These are phyloP conservation scores for Recurvirostra avosetta DNA, from an alignment of 2,113 vertebrate species.

Conservation along the genomic window DNA sequence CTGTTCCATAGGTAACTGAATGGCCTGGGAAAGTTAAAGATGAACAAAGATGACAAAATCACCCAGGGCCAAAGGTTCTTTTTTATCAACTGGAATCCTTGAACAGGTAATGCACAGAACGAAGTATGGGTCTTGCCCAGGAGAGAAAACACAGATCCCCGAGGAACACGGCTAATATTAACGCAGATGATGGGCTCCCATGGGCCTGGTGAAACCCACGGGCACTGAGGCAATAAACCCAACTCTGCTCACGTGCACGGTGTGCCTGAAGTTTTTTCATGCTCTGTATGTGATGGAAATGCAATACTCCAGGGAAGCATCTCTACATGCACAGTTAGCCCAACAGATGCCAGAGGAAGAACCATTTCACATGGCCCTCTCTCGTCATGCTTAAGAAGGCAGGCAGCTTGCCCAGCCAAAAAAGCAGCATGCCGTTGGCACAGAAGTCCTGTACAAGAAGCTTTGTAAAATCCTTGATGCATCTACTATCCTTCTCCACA, in stretches of 20 bases:
- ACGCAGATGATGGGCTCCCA: background rate
- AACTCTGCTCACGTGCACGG: background rate
- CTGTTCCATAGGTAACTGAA: background rate
- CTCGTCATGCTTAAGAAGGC: background rate
- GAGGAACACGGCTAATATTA: background rate
- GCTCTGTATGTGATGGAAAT: background rate
- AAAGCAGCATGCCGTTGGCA: background rate
- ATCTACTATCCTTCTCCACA: background rate
- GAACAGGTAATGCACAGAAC: background rate
- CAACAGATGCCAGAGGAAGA: background rate
- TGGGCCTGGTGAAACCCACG: background rate
- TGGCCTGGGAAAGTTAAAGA: background rate
- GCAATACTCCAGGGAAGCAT: background rate
- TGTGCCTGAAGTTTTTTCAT: background rate
- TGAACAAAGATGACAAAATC: background rate
- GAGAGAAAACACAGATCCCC: background rate
- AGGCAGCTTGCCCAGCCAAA: background rate
- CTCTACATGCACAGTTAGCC: background rate
- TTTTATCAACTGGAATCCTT: background rate
- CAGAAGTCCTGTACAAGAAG: fast-evolving
- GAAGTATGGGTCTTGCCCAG: background rate
- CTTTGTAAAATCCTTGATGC: background rate
- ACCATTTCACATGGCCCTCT: background rate
- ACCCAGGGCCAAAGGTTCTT: background rate
- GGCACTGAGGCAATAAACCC: background rate